Evolutionary conservation across 2,888 invertebrate species (phyloP), one percentile per base, ranked within the genome.

Genomic region (Lochmaea capreae): DNA sequence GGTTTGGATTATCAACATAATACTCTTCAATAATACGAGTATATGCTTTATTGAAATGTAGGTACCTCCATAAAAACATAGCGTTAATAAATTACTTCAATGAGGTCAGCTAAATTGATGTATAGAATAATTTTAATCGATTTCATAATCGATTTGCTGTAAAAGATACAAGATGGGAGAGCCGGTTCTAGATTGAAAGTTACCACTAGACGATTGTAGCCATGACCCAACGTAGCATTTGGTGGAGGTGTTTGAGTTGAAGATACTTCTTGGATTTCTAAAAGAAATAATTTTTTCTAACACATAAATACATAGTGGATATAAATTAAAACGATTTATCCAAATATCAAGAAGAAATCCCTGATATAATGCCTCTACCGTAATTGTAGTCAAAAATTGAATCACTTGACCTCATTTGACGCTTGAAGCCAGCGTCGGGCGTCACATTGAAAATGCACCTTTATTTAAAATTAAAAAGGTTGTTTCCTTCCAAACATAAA

Each of bases 71-170:
- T n/a, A 26, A 26, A 58, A 59, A 54, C 54, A 54, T 66, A 54
- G 66, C 57, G 16, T 58, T 26, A 33, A 66, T 66, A 57, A 61
- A 66, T 42, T 66, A 66, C 5, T 54, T 33, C 57, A 67, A 67
- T 43, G 67, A 58, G 67, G 67, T 58, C 67, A 58, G 16, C 12
- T n/a, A 43, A 67, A 67, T 22, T 67, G 43, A 58, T 18, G 58
- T 67, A 49, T 49, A 26, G 43, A 67, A 18, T 57, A 18, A 49
- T 62, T 62, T 62, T 49, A 59, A 61, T 42, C 26, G 22, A 26
- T 62, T 63, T 63, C 69, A 69, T 69, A 69, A 69, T 69, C 62
- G 12, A 33, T 63, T 62, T 63, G 62, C 62, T 54, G 12, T 69
- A 69, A 69, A 69, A 62, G 69, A 62, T 62, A 22, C 22, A 14